These are phyloP conservation scores for Idaea dimidiata DNA, from an alignment of 2,888 invertebrate species.

Conservation along the genomic window DNA sequence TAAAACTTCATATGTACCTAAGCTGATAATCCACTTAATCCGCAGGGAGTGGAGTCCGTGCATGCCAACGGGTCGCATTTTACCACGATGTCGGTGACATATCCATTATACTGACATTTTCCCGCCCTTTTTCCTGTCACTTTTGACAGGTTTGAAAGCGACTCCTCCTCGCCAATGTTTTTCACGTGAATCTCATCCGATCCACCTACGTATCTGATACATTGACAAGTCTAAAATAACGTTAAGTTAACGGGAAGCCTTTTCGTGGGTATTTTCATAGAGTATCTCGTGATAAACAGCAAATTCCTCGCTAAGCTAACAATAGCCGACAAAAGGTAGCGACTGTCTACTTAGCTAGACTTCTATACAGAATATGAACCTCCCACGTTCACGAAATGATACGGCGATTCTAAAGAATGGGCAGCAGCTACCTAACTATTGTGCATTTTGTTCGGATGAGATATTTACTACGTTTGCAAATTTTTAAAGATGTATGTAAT, in stretches of 20 bases:
- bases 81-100: slow-evolving; percentile 74
- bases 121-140: slow-evolving; percentile 78
- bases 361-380: slow-evolving; percentile 27
- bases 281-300: slow-evolving; percentile 15
- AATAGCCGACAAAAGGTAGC: slow-evolving; percentile 28
- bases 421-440: slow-evolving; percentile 27
- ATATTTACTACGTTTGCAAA: slow-evolving; percentile 6
- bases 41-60: slow-evolving; percentile 60
- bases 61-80: slow-evolving; percentile 64
- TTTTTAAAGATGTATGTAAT: slow-evolving; percentile 4
- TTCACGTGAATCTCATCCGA: slow-evolving; percentile 51
- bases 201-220: slow-evolving; percentile 44
- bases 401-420: slow-evolving; percentile 22
- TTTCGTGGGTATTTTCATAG: not conserved
- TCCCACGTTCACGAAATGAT: slow-evolving; percentile 31
- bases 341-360: slow-evolving; percentile 21
- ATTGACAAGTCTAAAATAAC: slow-evolving; percentile 41
- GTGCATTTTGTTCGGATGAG: slow-evolving; percentile 25
- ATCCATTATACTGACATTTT: slow-evolving; percentile 79
- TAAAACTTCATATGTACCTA: slow-evolving; percentile 45
- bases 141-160: slow-evolving; percentile 78
- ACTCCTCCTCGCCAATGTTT: slow-evolving; percentile 73
- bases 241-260: slow-evolving; percentile 13
- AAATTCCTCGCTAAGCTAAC: slow-evolving; percentile 26
- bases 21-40: slow-evolving; percentile 52